A percentile compares a stretch with the other conserved stretches of the same genome.
These are phyloP conservation scores for Zaprionus inermis DNA, from an alignment of 1,140 invertebrate species.

Conservation along the genomic window DNA sequence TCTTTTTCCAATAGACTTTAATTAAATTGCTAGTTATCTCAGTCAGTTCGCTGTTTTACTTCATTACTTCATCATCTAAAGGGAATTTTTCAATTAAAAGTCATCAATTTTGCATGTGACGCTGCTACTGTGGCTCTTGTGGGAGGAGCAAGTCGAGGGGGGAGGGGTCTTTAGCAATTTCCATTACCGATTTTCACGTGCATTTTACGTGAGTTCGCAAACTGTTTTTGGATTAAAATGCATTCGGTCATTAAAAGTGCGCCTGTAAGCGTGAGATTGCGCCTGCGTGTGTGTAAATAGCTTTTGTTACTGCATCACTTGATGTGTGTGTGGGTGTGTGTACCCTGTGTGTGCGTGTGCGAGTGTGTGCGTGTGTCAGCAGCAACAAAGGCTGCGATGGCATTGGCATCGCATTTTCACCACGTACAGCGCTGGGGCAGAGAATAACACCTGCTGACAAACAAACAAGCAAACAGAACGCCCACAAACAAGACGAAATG, in stretches of 20 bases:
- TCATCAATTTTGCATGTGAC: conserved; percentile 20
- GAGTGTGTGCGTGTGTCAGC: conserved; percentile 25
- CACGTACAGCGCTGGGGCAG: conserved; percentile 68
- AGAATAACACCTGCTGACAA: conserved; percentile 80
- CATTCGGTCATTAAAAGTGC: conserved; percentile 79
- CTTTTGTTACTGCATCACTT: conserved; percentile 66
- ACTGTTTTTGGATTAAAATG: conserved; percentile 82
- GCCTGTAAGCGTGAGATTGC: conserved; percentile 73
- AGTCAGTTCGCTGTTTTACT: conserved; percentile 2
- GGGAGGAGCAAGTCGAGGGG: too few relatives aligned
- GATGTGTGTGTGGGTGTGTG: conserved; percentile 20
- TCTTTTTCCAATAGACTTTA: neutral
- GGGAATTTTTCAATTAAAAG: conserved; percentile 17
- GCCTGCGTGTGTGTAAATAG: conserved; percentile 68
- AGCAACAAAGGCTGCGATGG: conserved; percentile 63
- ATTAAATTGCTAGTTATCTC: neutral
- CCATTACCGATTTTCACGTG: conserved; percentile 42
- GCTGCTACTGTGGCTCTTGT: neutral
- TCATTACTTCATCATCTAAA: conserved; percentile 1
- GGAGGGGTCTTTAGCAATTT: conserved; percentile 23
- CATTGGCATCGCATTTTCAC: conserved; percentile 69
- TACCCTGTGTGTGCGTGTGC: conserved; percentile 6
- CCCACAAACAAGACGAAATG: conserved; percentile 73
- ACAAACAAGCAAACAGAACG: conserved; percentile 73
- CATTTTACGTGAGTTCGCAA: conserved; percentile 78